Conservation (phyloP, 2,888 invertebrate genomes). For the Chalcosyrphus nemorum region DNA sequence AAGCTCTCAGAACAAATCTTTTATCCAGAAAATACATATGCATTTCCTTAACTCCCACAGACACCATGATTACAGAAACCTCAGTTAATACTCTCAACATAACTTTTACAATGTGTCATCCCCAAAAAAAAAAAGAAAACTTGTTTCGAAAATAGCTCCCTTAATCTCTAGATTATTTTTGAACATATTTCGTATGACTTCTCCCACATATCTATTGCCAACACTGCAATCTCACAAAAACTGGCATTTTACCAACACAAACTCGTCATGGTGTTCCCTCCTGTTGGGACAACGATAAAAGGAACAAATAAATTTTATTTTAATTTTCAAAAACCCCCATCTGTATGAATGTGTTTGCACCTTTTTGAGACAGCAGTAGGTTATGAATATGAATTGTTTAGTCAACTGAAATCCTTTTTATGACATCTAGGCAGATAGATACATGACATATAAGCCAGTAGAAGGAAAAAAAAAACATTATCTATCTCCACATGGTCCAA, state of each 20-base stretch:
- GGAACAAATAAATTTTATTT: conserved; percentile 26
- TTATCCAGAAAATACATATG: no score
- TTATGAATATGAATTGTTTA: conserved; percentile 21
- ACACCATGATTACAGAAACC: no score
- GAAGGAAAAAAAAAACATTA: background rate
- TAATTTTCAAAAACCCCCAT: conserved; percentile 9
- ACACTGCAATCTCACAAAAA: background rate
- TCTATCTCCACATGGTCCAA: conserved; percentile 9
- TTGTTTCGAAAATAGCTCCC: no score
- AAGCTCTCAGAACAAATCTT: no score
- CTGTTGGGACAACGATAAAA: conserved; percentile 11
- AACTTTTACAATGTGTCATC: no score
- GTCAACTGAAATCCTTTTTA: conserved; percentile 3
- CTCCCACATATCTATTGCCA: background rate
- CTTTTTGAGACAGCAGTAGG: background rate
- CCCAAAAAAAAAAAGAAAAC: no score
- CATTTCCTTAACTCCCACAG: no score
- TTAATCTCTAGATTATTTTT: background rate
- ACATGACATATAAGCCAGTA: background rate
- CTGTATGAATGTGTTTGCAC: background rate
- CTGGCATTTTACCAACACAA: background rate
- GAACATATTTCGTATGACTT: background rate
- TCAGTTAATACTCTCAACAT: no score
- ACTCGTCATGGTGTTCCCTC: background rate
- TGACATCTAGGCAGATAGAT: background rate